Conservation (phyloP, 2,888 invertebrate genomes). For the Pemphredon lugubris region DNA sequence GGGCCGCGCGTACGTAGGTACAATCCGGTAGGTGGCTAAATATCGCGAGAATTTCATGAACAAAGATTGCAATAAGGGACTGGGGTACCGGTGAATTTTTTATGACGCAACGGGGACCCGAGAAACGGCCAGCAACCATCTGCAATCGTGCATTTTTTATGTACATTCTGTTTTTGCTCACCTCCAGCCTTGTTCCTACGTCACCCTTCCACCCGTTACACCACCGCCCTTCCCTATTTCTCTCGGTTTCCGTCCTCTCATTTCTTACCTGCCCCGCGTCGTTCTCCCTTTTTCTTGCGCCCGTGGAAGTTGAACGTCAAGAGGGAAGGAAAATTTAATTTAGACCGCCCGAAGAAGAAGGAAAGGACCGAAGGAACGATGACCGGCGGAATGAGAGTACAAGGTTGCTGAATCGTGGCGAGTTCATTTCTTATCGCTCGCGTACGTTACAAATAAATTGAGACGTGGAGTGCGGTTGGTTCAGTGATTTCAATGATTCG, state of each 20-base stretch:
- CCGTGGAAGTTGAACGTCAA: slow-evolving; percentile 27
- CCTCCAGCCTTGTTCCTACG: slow-evolving; percentile 9
- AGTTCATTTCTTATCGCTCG: slow-evolving; percentile 36
- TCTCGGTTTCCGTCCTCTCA: slow-evolving; percentile 2
- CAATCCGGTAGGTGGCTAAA: slow-evolving; percentile 42
- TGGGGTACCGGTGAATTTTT: slow-evolving; percentile 52
- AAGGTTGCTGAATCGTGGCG: slow-evolving; percentile 40
- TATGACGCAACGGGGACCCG: slow-evolving; percentile 23
- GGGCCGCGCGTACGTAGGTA: too few species aligned
- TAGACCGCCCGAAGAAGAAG: slow-evolving; percentile 24
- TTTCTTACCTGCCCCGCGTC: background rate
- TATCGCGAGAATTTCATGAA: slow-evolving; percentile 45
- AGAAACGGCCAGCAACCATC: slow-evolving; percentile 9
- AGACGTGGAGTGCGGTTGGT: slow-evolving; percentile 8
- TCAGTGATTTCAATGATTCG: too few species aligned
- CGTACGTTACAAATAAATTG: slow-evolving; percentile 41
- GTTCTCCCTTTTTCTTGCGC: slow-evolving; percentile 14
- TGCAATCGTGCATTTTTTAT: slow-evolving; percentile 42
- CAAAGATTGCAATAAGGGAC: slow-evolving; percentile 48
- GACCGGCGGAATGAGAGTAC: slow-evolving; percentile 34
- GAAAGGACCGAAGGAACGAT: slow-evolving; percentile 15
- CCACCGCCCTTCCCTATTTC: background rate
- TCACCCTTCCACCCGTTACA: slow-evolving; percentile 10
- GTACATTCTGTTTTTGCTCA: slow-evolving; percentile 28
- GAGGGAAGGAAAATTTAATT: slow-evolving; percentile 50